Evolutionary conservation across 2,888 invertebrate species (phyloP), one percentile per base, ranked within the genome.

Genomic region (Celastrina argiolus): DNA sequence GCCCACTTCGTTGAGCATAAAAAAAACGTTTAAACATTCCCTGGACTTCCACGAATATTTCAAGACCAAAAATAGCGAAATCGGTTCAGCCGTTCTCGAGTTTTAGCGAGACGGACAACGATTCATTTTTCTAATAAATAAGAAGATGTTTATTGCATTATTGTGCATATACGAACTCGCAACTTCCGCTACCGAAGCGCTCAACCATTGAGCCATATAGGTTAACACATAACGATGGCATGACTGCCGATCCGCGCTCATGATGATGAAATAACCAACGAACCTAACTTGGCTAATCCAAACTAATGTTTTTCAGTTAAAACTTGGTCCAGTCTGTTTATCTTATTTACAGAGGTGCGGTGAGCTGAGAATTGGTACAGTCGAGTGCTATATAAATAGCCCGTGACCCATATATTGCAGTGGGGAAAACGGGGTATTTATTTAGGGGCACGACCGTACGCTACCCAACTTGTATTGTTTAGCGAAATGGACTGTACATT

Each of bases 291-390:
- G 51, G 51, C 51, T 51, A 51, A 51, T 51, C 51, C 51, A 51
- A 51, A 51, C 22, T 51, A 51, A 51, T 51, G 51, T 51, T 51
- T 51, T 51, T 51, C 51, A 51, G 51, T 51, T 51, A 51, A 51
- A 51, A 51, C 51, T 51, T 51, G 22, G 22, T 51, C 22, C 14
- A 26, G 51, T 14, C 51, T 22, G 51, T 51, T 51, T 51, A 51
- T 51, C 51, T 51, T 51, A 51, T 51, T 51, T 51, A 51, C 51
- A 5, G 51, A 22, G 51, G 51, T 51, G 51, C 18, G 51, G 51
- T 26, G 51, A 51, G 51, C 26, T 51, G 22, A 51, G 51, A 51
- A 51, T 51, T 51, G 51, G 51, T 51, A 51, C 51, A 51, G 4
- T 26, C 51, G 1, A 26, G 51, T 1, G 3, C 26, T 6, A 8